phyloP scores from a whole-genome alignment of 2,113 vertebrate species.

The Archocentrus centrarchus region DNA sequence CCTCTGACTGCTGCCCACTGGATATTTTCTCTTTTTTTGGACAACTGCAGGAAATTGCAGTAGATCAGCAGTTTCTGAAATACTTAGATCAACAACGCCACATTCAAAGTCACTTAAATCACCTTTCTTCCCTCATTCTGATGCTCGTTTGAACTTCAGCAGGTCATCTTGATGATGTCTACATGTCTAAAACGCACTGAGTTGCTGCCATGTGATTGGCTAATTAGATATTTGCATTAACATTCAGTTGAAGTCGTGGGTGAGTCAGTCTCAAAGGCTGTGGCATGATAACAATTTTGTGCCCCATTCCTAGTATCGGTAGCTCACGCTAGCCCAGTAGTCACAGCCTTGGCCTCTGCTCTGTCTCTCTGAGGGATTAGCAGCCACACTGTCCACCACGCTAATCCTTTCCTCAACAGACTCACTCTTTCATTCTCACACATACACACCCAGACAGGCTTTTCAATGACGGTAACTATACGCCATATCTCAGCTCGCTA shows the following conservation, averaged over 20 bases:
- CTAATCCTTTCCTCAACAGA: slow-evolving; percentile 72
- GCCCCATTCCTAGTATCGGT: slow-evolving; percentile 2
- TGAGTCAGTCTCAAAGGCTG: background rate
- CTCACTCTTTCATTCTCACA: slow-evolving; percentile 46
- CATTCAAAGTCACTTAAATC: no score
- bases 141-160: no score
- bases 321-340: slow-evolving; percentile 53
- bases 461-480: slow-evolving; percentile 37
- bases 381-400: slow-evolving; percentile 45
- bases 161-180: no score
- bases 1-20: background rate
- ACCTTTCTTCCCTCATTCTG: no score
- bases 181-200: background rate
- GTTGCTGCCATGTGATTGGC: background rate
- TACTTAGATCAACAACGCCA: background rate
- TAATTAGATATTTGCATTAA: background rate
- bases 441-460: slow-evolving; percentile 27
- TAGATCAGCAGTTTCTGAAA: background rate
- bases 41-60: background rate
- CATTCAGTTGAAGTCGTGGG: background rate
- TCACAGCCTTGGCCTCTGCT: slow-evolving; percentile 63
- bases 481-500: slow-evolving; percentile 52
- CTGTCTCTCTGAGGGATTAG: slow-evolving; percentile 71
- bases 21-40: background rate
- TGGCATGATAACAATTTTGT: slow-evolving; percentile 10